phyloP scores from a whole-genome alignment of 2,888 invertebrate species.

The Hemithea aestivaria region DNA sequence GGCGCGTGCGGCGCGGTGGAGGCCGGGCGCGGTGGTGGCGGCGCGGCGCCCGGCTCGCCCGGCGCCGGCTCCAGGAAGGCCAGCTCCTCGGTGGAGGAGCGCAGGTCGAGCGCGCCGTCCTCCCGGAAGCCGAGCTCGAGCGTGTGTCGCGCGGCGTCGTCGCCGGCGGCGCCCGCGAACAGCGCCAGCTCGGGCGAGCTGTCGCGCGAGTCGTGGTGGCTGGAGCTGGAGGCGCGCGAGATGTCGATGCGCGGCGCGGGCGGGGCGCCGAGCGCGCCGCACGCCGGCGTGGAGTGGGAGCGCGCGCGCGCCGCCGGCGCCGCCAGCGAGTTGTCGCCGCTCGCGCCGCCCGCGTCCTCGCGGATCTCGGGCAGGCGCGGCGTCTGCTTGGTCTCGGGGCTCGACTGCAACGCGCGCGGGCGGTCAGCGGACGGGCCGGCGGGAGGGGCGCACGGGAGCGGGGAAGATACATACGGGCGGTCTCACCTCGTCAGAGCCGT shows the following conservation, averaged over 20 bases:
- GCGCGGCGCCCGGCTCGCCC: conserved; percentile 40
- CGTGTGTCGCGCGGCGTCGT: conserved; percentile 40
- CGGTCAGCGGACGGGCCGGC: neutral
- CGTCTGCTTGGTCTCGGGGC: conserved; percentile 78
- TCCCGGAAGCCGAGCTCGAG: conserved; percentile 81
- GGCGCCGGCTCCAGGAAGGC: conserved; percentile 85
- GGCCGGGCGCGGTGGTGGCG: conserved; percentile 42
- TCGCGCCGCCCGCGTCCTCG: conserved; percentile 57
- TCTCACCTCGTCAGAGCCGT: conserved; percentile 88
- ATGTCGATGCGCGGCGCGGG: conserved; percentile 92
- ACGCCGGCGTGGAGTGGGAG: conserved; percentile 61
- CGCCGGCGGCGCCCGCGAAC: conserved; percentile 74
- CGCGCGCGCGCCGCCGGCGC: conserved; percentile 55
- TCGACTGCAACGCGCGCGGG: conserved; percentile 61
- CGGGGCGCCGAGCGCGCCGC: conserved; percentile 76
- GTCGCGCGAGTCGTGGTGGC: conserved; percentile 91
- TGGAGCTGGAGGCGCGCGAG: conserved; percentile 92
- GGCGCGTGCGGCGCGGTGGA: conserved; percentile 33
- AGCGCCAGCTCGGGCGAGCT: conserved; percentile 92
- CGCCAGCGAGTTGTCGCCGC: conserved; percentile 35
- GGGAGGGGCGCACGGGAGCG: conserved; percentile 28
- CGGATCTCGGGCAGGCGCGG: conserved; percentile 69
- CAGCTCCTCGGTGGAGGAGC: conserved; percentile 93
- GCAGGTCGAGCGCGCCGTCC: conserved; percentile 90
- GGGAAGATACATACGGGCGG: conserved; percentile 77